Evolutionary conservation across 92 coral and sea anemone species (phyloP), one percentile per base, ranked within the genome.

Genomic region (Epizoanthus illoricatus): DNA sequence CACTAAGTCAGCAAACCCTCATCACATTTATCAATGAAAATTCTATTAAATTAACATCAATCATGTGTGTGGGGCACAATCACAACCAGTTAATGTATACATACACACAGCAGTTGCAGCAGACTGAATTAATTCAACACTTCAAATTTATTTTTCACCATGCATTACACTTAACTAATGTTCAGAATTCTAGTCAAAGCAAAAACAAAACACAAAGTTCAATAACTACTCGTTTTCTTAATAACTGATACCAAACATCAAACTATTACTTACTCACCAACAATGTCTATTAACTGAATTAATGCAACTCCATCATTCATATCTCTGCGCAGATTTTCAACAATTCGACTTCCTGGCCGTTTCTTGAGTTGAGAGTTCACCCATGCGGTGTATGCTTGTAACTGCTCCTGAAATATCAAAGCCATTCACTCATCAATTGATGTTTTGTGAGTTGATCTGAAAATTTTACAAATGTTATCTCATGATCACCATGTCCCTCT

Each of bases 251-350:
- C 17, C 18, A 39, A 47, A 19, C 5, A 5, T 23, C 24, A 2
- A 5, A 47, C 33, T 28, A 28, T 40, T 39, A 9, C 66, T 19
- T 23, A 82, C 99, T 65, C 74, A 97, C 99, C 98, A 81, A 97
- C 94, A 24, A 97, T 94, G 75, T 93, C 98, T 80, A 97, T 94
- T 28, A 97, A 86, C 72, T 97, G 99, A 24, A 94, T 88, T 54
- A 97, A 75, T 11, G 98, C 99, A 70, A 97, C 93, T 16, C 99
- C 99, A 97, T 97, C 99, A 72, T 86, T 92, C 89, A 92, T 94
- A 63, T 97, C 99, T 40, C 92, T 87, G n/a, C 93, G 97, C 63
- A 97, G 94, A 82, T 90, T 93, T 72, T 92, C 97, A 12, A 97
- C 90, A 85, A 86, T 71, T 67, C 92, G 93, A 86, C 98, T 90